Percentiles rank a stretch among this genome's conserved stretches.
Evolutionary conservation across 2,888 invertebrate species (phyloP).

Genomic region (Himalopsyche anomala): DNA sequence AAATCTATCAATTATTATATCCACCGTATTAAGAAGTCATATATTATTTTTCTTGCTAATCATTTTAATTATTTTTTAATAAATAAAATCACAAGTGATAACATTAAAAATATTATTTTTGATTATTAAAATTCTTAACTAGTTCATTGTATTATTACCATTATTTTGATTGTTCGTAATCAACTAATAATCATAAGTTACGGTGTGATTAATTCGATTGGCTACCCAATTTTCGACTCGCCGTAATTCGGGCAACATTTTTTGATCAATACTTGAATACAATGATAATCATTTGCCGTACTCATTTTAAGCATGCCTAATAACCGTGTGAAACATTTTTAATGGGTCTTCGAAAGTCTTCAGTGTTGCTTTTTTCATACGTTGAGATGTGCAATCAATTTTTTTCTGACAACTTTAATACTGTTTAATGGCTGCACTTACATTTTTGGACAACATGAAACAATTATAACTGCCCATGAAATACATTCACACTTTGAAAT

Average conservation of each 20-base stretch:
- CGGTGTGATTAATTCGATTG: not conserved
- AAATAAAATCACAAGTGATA: too few species aligned
- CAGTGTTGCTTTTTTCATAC: not conserved
- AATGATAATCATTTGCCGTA: not conserved
- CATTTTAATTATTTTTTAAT: too few species aligned
- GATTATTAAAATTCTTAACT: too few species aligned
- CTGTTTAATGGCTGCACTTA: not conserved
- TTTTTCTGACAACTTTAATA: not conserved
- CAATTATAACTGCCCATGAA: not conserved
- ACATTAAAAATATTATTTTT: too few species aligned
- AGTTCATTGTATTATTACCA: too few species aligned
- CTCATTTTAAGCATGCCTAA: slow-evolving; percentile 2
- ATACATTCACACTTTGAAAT: not conserved
- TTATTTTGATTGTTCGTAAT: too few species aligned
- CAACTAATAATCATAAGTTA: too few species aligned
- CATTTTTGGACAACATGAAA: slow-evolving; percentile 16
- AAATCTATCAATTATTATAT: too few species aligned
- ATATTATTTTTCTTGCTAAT: too few species aligned
- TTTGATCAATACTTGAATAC: not conserved
- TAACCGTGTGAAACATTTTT: slow-evolving; percentile 24
- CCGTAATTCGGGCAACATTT: not conserved
- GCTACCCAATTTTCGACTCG: not conserved
- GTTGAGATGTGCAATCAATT: not conserved
- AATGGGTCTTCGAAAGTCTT: slow-evolving; percentile 3
- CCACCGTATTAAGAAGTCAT: too few species aligned